These are phyloP conservation scores for Phodopus roborovskii DNA, from an alignment of 2,113 vertebrate genomes.

Conservation along the genomic window DNA sequence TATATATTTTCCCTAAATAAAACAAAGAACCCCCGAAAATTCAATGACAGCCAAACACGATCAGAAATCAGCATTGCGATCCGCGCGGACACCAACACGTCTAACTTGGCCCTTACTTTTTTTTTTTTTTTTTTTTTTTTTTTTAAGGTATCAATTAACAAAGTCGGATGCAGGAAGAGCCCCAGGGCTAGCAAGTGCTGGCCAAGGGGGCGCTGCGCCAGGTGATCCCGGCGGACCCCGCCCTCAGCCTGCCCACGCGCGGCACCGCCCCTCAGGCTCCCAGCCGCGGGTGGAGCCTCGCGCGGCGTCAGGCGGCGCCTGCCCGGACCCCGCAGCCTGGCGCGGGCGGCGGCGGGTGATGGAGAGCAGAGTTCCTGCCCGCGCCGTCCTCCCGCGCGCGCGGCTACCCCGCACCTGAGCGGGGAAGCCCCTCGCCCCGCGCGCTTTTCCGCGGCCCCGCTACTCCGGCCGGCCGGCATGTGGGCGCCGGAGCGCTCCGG, in stretches of 20 bases:
- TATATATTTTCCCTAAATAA: background rate
- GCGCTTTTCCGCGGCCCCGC: slow-evolving; percentile 67
- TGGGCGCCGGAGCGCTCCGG: slow-evolving; percentile 68
- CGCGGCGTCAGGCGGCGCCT: background rate
- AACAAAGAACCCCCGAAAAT: background rate
- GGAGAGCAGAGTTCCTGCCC: slow-evolving; percentile 13
- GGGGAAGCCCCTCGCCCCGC: slow-evolving; percentile 55
- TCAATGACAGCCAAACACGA: background rate
- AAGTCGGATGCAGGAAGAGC: background rate
- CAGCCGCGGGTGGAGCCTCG: background rate
- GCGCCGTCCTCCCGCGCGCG: background rate
- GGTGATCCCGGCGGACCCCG: background rate
- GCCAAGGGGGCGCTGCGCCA: background rate
- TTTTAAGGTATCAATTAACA: no score
- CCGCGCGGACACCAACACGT: background rate
- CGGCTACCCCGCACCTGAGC: slow-evolving; percentile 28
- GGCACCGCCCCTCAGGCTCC: slow-evolving; percentile 74
- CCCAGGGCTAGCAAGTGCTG: background rate
- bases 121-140: no score
- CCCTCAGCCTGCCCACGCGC: background rate
- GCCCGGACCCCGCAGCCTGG: background rate
- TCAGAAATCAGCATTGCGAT: background rate
- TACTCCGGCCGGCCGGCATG: slow-evolving; percentile 75
- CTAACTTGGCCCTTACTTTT: background rate
- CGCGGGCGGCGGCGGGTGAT: slow-evolving; percentile 61